Percentiles rank a stretch among this genome's conserved stretches.
These are phyloP conservation scores for Camptogramma bilineatum DNA, from an alignment of 2,888 invertebrate species.

Conservation along the genomic window DNA sequence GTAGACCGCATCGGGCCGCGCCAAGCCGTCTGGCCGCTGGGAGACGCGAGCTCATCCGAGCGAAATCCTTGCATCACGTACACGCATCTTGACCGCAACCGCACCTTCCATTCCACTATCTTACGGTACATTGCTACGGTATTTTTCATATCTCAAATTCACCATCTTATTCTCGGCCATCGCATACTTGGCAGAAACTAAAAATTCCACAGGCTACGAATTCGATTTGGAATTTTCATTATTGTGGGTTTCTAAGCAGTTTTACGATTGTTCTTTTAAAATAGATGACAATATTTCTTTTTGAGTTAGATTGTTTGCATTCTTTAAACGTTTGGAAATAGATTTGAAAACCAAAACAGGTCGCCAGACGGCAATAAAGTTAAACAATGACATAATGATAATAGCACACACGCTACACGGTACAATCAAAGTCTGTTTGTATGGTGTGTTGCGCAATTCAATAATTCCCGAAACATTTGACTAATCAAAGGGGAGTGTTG, in stretches of 20 bases:
- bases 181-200: conserved; percentile 36
- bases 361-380: conserved; percentile 28
- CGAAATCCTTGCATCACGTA: conserved; percentile 46
- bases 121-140: conserved; percentile 10
- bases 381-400: conserved; percentile 8
- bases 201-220: conserved; percentile 35
- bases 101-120: conserved; percentile 36
- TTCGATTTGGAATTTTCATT: conserved; percentile 33
- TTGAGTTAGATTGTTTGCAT: conserved; percentile 22
- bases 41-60: conserved; percentile 27
- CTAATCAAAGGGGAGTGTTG: conserved; percentile 25
- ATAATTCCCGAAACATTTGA: conserved; percentile 22
- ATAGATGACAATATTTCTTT: conserved; percentile 38
- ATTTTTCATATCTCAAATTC: conserved; percentile 28
- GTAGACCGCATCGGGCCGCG: conserved; percentile 28
- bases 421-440: conserved; percentile 10
- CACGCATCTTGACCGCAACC: conserved; percentile 54
- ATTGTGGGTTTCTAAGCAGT: conserved; percentile 33
- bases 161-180: conserved; percentile 20
- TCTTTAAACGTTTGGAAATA: conserved; percentile 1
- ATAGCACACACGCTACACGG: not conserved
- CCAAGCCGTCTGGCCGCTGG: conserved; percentile 26
- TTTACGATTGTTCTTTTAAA: conserved; percentile 38
- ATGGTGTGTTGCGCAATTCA: conserved; percentile 19
- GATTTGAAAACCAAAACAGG: not conserved